Evolutionary conservation across 92 coral and sea anemone species (phyloP), one percentile per base, ranked within the genome.

Genomic region (Palythoa heliodiscus): DNA sequence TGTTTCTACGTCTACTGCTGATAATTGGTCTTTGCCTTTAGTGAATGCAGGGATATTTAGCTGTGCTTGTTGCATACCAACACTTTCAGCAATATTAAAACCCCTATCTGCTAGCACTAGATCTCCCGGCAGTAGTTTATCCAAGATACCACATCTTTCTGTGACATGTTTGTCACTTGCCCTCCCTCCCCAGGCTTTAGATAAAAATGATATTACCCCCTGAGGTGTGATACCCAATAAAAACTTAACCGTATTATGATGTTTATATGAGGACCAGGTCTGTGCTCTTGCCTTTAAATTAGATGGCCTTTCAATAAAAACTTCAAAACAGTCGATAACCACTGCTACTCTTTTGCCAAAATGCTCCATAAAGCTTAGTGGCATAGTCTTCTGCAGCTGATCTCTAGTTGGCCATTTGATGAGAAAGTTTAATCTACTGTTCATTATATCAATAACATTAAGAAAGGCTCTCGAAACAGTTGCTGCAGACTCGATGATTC

Each of bases 71-170:
- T n/a, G n/a, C n/a, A n/a, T n/a, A n/a, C n/a, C n/a, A n/a, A n/a
- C n/a, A 50, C 89, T 87, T 11, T 87, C 87, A 71, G 72, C 68
- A 29, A 87, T 88, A 55, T 83, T 72, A 82, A 87, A 82, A 24
- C 83, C 92, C 3, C 67, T 14, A 52, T 70, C 87, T 8, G 92
- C 94, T 25, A 91, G 61, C 67, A 85, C 91, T 25, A 91, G 61
- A 70, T 91, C 89, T 35, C 93, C 93, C 57, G 93, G 93, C 64
- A 91, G 76, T 67, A 91, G 52, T 22, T 91, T 91, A 22, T 85
- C 78, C 60, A 91, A 73, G 17, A 91, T 17, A 73, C 92, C 94
- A 89, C 89, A 91, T 72, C 89, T 82, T 69, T 91, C 94, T 85
- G 94, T 91, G 14, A 89, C 82, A 80, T 63, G 78, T 75, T 84